Evolutionary conservation across 2,797 vertebrate genomes (phyloP).

Genomic region (Sebastes nivosus): DNA sequence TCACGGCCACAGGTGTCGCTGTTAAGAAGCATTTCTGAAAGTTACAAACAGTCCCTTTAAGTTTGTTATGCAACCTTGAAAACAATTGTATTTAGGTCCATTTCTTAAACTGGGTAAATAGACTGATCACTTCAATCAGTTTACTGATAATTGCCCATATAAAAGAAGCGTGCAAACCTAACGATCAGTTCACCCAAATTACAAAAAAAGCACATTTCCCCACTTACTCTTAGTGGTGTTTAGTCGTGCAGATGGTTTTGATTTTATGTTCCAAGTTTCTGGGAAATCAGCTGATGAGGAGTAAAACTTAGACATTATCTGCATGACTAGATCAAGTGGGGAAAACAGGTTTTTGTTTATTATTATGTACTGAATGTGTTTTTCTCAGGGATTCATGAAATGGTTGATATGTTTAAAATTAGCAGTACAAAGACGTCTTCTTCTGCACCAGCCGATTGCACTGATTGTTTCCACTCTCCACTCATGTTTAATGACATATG

Average conservation of each 20-base stretch:
- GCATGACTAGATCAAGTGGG: not conserved
- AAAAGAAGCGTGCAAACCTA: no score
- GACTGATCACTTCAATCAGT: no score
- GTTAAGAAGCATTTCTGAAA: no score
- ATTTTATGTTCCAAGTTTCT: slow-evolving; percentile 3
- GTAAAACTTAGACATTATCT: not conserved
- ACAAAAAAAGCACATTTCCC: not conserved
- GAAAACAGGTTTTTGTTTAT: not conserved
- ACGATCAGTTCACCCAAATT: no score
- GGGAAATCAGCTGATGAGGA: not conserved
- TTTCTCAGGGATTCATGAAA: not conserved
- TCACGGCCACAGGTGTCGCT: no score
- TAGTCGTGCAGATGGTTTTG: not conserved
- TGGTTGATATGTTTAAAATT: not conserved
- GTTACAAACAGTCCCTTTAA: no score
- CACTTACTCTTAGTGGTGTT: not conserved
- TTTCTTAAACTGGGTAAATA: no score
- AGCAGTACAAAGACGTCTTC: not conserved
- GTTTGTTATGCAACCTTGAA: no score
- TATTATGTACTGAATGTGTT: not conserved
- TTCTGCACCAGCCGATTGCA: not conserved
- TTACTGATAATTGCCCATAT: no score
- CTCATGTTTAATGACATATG: not conserved
- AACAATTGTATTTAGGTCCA: no score
- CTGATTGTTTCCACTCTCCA: not conserved